Base-by-base conservation (phyloP, 2,888 invertebrate species). In the Scaeva pyrastri region DNA sequence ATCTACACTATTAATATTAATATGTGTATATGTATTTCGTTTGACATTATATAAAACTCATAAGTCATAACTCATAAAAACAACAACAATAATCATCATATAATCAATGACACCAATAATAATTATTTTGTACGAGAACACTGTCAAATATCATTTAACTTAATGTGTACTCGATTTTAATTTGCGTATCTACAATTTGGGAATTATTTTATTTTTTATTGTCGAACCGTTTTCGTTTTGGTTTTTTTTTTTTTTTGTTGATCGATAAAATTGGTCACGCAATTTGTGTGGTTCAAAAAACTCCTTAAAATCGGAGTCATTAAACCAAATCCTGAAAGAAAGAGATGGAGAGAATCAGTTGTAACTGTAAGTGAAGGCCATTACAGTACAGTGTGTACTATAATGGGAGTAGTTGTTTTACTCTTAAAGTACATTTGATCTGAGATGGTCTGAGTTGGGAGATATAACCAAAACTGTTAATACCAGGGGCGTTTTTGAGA, bases 231-330 rank as follows among this genome's bases (percentile, higher is more conserved):
- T 50, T 73, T 11, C 19, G 26, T 21, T 55, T n/a, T n/a, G 21
- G 16, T 83, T 62, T 70, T 23, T 70, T 31, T 31, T 26, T 26
- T 26, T 26, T 31, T 31, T 31, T 31, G 31, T 31, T 31, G 31
- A 79, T 80, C 72, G 80, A 76, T 76, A 21, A 55, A 60, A 77
- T 83, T 52, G 79, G 75, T 68, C 84, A 79, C 84, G 75, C 75
- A 79, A 85, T 75, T 85, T 75, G 66, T 60, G 52, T 80, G 50
- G 43, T 45, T 45, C 10, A 36, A 43, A 43, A 62, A 62, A 41
- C 60, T n/a, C n/a, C 23, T n/a, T 26, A 81, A 70, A 71, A 66
- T 26, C 16, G 10, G 58, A 71, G 21, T n/a, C 52, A 66, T 60
- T 66, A 60, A 72, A 52, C 12, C 11, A 52, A 72, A 72, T 82